A percentile compares a stretch with the other conserved stretches of the same genome.
Evolutionary conservation across 2,113 vertebrate species (phyloP).

Genomic region (Amphiprion percula): DNA sequence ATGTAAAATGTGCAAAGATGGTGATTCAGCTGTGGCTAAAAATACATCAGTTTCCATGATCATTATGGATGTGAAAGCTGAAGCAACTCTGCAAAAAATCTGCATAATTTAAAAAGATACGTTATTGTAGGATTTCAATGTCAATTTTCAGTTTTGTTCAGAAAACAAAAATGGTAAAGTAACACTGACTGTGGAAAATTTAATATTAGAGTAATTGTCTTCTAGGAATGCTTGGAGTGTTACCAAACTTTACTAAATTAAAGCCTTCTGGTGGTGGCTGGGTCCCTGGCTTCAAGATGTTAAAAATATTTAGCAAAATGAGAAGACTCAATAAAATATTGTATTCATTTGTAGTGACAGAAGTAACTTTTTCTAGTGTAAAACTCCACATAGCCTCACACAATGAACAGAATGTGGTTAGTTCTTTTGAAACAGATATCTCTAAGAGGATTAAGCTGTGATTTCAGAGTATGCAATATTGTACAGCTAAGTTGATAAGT

Average conservation of each 20-base stretch:
- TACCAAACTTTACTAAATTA: background rate
- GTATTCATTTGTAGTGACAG: background rate
- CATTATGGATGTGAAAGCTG: background rate
- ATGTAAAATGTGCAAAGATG: constrained; percentile 23
- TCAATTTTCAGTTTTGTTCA: background rate
- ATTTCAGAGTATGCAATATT: background rate
- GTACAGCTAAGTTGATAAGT: background rate
- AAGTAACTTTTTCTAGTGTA: background rate
- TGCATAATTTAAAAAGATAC: background rate
- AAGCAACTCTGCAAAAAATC: background rate
- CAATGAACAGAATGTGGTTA: background rate
- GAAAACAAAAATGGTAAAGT: background rate
- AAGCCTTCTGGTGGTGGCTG: background rate
- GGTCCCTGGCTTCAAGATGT: background rate
- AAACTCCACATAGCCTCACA: background rate
- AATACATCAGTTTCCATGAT: constrained; percentile 28
- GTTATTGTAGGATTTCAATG: background rate
- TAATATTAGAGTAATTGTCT: background rate
- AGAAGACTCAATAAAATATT: too few species aligned
- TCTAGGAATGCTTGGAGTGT: background rate
- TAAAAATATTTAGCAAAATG: background rate
- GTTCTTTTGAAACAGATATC: constrained; percentile 8
- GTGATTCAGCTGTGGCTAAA: constrained; percentile 44
- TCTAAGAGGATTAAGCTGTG: constrained; percentile 2
- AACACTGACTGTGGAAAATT: background rate